These are phyloP conservation scores for Avahi laniger DNA, from an alignment of 2,797 vertebrate genomes.

Conservation along the genomic window DNA sequence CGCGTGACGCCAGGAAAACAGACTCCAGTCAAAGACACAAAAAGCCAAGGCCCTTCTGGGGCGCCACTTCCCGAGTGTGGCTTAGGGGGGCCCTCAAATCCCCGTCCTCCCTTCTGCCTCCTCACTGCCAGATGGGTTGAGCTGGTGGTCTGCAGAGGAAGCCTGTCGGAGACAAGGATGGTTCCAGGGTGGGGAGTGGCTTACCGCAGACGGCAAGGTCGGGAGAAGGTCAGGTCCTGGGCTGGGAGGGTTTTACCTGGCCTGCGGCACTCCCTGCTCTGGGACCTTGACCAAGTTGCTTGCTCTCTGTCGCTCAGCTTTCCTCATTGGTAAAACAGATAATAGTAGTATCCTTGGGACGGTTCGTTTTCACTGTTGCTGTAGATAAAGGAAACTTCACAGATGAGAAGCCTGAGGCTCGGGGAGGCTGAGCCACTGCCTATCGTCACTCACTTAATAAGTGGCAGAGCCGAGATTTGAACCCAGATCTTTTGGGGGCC, in stretches of 20 bases:
- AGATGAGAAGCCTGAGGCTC: neutral
- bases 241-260: neutral
- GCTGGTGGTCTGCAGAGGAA: neutral
- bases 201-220: too few relatives aligned
- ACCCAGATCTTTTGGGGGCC: neutral
- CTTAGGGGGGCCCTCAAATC: neutral
- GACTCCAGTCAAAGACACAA: too few relatives aligned
- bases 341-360: too few relatives aligned
- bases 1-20: neutral
- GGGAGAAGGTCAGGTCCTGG: fast-evolving
- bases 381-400: neutral
- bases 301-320: neutral
- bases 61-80: fast-evolving
- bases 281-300: neutral
- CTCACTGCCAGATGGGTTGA: neutral
- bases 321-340: neutral
- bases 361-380: neutral
- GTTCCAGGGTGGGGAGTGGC: neutral
- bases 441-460: fast-evolving
- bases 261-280: neutral
- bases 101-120: neutral
- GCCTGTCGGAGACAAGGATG: too few relatives aligned
- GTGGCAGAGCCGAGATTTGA: neutral
- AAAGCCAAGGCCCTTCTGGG: neutral
- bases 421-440: neutral